These are phyloP conservation scores for Alethe castanea DNA, from an alignment of 2,113 vertebrate species.

Conservation along the genomic window DNA sequence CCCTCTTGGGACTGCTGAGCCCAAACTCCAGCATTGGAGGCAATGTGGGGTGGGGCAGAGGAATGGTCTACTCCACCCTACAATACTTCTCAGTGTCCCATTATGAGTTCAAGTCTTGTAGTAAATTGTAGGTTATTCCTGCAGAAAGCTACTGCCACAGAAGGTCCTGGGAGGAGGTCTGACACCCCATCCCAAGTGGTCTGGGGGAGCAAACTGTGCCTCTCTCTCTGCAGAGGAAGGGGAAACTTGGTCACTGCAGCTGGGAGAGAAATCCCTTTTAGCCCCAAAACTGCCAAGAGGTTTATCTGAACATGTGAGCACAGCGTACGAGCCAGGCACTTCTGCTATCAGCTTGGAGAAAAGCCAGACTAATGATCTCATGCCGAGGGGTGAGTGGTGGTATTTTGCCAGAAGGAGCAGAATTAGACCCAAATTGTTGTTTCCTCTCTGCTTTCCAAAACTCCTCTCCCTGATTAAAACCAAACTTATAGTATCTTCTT, in stretches of 20 bases:
- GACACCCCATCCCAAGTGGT: background rate
- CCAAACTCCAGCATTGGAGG: accelerated
- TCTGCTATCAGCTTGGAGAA: conserved; percentile 41
- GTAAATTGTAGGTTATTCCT: background rate
- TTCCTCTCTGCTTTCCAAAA: conserved; percentile 18
- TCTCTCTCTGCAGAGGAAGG: background rate
- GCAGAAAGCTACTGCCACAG: accelerated
- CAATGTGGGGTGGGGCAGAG: background rate
- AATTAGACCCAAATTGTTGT: conserved; percentile 10
- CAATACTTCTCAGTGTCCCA: background rate
- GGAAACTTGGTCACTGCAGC: background rate
- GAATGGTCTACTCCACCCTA: too few relatives aligned
- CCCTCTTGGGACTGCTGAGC: background rate
- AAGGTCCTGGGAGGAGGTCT: background rate
- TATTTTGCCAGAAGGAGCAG: conserved; percentile 29
- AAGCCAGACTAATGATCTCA: conserved; percentile 28
- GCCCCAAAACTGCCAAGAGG: background rate
- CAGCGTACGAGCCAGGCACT: background rate
- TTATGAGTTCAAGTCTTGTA: background rate
- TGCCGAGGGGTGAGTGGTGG: accelerated
- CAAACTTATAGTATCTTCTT: background rate
- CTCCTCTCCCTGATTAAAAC: conserved; percentile 14
- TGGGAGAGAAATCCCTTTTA: background rate
- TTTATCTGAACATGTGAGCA: conserved; percentile 15
- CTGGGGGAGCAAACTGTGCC: background rate